These are phyloP conservation scores for Ptilonorhynchus violaceus DNA, from an alignment of 2,113 vertebrate genomes.

Conservation along the genomic window DNA sequence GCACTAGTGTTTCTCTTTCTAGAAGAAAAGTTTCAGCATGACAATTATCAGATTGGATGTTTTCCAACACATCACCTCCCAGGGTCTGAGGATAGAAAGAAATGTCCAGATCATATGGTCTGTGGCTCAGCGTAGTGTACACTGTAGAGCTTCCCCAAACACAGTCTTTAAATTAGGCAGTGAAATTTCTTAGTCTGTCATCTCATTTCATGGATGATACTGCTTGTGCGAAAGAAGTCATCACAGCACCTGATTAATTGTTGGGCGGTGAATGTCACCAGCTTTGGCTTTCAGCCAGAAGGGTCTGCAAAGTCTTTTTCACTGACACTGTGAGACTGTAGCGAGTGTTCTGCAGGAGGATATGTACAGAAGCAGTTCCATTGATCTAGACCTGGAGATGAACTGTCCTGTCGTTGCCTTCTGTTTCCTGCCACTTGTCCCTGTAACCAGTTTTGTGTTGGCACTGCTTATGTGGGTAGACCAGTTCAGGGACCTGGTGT, in stretches of 20 bases:
- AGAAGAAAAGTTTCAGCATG: not conserved
- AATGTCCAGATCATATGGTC: not conserved
- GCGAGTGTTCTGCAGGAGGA: not conserved
- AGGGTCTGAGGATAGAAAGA: not conserved
- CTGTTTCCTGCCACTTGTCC: not conserved
- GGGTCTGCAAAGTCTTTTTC: not conserved
- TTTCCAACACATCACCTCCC: not conserved
- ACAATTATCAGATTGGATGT: not conserved
- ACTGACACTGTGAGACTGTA: rapidly evolving
- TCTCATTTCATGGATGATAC: not conserved
- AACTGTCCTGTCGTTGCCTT: not conserved
- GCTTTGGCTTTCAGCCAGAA: not conserved
- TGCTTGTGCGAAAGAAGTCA: not conserved
- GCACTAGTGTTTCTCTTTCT: not conserved
- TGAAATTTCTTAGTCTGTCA: not conserved
- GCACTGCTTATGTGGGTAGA: not conserved
- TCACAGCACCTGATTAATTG: not conserved
- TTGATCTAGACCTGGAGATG: not conserved
- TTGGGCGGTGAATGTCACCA: not conserved
- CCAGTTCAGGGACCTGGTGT: not conserved
- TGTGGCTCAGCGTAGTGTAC: not conserved
- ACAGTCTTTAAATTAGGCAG: not conserved
- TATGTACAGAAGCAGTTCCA: not conserved
- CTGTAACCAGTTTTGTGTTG: not conserved
- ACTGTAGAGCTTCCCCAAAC: not conserved